Conservation (phyloP, 2,113 vertebrate genomes). For the Nettapus auritus region DNA sequence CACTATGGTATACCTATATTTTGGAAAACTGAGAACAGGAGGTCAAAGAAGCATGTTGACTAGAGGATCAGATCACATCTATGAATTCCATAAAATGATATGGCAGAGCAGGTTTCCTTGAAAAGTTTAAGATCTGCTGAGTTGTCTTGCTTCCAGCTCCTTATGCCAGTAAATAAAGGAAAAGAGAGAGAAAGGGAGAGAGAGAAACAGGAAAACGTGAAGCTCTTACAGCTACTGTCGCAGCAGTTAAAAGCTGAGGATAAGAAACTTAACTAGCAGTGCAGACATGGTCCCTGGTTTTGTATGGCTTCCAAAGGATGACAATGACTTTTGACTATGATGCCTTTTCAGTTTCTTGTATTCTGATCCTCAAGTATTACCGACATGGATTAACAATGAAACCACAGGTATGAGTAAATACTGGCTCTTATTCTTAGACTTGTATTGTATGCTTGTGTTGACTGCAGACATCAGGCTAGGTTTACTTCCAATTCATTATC, state of each 20-base stretch:
- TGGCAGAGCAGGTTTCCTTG: not conserved
- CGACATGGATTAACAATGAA: not conserved
- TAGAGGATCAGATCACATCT: not conserved
- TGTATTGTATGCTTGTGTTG: not conserved
- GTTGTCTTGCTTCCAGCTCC: conserved; percentile 1
- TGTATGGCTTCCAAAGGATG: not conserved
- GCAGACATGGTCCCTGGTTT: not conserved
- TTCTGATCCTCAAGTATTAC: not conserved
- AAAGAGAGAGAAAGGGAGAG: not conserved
- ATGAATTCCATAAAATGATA: not conserved
- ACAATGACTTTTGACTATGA: not conserved
- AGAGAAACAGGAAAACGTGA: not conserved
- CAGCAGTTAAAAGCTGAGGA: not conserved
- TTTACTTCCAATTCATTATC: not conserved
- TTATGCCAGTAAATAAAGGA: not conserved
- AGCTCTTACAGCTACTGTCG: not conserved
- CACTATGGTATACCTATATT: not conserved
- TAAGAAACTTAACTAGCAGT: not conserved
- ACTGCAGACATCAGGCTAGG: not conserved
- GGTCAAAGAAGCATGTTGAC: not conserved
- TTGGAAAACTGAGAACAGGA: not conserved
- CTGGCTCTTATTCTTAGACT: not conserved
- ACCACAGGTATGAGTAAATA: not conserved
- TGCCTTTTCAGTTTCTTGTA: not conserved
- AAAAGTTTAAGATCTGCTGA: not conserved